Evolutionary conservation across 2,888 invertebrate genomes (phyloP), one percentile per base, ranked within the genome.

Genomic region (Terebella lapidaria): DNA sequence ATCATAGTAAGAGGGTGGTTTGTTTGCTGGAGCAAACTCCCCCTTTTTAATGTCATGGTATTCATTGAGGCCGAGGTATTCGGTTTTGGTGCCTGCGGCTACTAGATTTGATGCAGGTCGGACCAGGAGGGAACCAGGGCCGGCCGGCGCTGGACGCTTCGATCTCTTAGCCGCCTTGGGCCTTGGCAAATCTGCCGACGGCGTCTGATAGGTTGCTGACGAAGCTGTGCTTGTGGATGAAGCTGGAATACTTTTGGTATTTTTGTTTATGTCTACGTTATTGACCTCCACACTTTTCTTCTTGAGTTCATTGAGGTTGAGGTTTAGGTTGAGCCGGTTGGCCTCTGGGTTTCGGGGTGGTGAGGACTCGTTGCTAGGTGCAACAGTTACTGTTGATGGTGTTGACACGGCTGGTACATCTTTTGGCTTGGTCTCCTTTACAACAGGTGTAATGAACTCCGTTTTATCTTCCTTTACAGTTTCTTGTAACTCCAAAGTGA

Each of bases 81-180:
- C 58, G 3, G 58, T 22, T 1, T 58, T 42, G 22, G 51, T 27
- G 22, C 10, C 49, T 18, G 42, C 59, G 1, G 26, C 53, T 5
- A 66, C 61, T 3, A 66, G 46, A 46, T 66, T 66, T 18, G 66
- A 66, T 5, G 66, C 66, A 22, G 66, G 66, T 4, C 64, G 35
- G 24, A 66, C 62, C 20, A 66, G 64, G 20, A 66, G 45, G 22
- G 59, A 57, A 1, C 66, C 66, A 2, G 65, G 61, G 2, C 57
- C 60, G n/a, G 30, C 20, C 1, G 61, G 26, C 18, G 53, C 35
- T 28, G 57, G 51, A 4, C 20, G 27, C 29, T 52, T 52, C n/a
- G 18, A 5, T 22, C 22, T 49, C 49, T 49, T 49, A 5, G 10
- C 22, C 22, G n/a, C 18, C 5, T 24, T 15, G 49, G 49, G 49